Conservation (phyloP, 2,888 invertebrate genomes). For the Biston betularia region DNA sequence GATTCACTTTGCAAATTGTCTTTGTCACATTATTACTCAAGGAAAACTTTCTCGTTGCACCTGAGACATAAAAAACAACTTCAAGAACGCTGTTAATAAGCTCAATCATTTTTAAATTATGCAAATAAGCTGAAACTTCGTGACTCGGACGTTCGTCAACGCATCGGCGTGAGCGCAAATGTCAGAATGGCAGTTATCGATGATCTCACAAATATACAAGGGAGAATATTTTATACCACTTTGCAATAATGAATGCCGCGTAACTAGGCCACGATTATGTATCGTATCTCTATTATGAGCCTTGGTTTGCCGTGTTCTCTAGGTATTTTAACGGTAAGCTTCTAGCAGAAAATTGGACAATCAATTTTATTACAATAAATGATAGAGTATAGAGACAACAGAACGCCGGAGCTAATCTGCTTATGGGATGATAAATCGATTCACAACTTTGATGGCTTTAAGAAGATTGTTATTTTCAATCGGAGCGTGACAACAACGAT, state of each 20-base stretch:
- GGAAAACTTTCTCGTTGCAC: constrained; percentile 2
- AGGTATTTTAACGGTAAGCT: constrained; percentile 49
- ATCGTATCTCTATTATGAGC: constrained; percentile 37
- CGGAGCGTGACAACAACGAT: neutral
- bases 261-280: constrained; percentile 49
- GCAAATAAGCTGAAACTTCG: constrained; percentile 30
- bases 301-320: constrained; percentile 43
- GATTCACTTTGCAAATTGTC: neutral
- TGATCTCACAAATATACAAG: constrained; percentile 51
- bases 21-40: neutral
- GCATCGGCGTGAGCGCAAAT: constrained; percentile 51
- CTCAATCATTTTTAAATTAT: constrained; percentile 26
- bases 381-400: constrained; percentile 42
- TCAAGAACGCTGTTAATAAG: constrained; percentile 8
- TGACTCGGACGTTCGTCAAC: constrained; percentile 43
- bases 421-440: constrained; percentile 31
- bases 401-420: constrained; percentile 31
- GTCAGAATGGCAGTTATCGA: constrained; percentile 60
- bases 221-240: constrained; percentile 53
- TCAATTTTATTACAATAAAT: constrained; percentile 50
- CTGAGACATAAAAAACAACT: constrained; percentile 10
- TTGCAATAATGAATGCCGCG: constrained; percentile 45
- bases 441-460: constrained; percentile 13
- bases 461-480: constrained; percentile 19
- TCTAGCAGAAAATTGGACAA: constrained; percentile 49